A percentile compares a stretch with the other conserved stretches of the same genome.
Conservation (phyloP, 2,113 vertebrate genomes). For the Geothlypis trichas region DNA sequence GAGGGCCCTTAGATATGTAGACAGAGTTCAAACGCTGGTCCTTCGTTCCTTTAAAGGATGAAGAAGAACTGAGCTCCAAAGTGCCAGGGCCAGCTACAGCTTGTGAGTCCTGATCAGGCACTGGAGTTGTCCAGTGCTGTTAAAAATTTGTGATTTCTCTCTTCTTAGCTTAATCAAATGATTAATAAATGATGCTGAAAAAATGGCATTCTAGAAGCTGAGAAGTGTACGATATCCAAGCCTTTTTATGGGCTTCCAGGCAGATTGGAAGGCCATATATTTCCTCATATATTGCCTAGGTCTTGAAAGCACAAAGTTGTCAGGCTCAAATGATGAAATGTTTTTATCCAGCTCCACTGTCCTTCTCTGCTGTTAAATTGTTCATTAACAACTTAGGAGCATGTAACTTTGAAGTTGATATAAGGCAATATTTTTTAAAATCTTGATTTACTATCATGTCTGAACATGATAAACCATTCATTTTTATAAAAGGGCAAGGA, state of each 20-base stretch:
- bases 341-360: not conserved
- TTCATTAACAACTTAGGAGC: not conserved
- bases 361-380: not conserved
- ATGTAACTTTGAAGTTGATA: not conserved
- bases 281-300: not conserved
- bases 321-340: not conserved
- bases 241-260: not conserved
- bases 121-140: not conserved
- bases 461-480: not conserved
- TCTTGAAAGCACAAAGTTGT: not conserved
- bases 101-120: not conserved
- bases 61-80: not conserved
- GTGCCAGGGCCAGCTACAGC: not conserved
- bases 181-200: not conserved
- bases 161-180: not conserved
- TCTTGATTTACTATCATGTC: not conserved
- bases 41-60: not conserved
- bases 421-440: not conserved
- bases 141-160: not conserved
- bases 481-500: not conserved
- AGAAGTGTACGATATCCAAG: not conserved
- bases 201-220: not conserved
- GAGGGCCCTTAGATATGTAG: fast-evolving
- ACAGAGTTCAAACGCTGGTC: not conserved
- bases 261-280: not conserved